phyloP scores from a whole-genome alignment of 1,140 invertebrate species.

The Trichonephila inaurata region DNA sequence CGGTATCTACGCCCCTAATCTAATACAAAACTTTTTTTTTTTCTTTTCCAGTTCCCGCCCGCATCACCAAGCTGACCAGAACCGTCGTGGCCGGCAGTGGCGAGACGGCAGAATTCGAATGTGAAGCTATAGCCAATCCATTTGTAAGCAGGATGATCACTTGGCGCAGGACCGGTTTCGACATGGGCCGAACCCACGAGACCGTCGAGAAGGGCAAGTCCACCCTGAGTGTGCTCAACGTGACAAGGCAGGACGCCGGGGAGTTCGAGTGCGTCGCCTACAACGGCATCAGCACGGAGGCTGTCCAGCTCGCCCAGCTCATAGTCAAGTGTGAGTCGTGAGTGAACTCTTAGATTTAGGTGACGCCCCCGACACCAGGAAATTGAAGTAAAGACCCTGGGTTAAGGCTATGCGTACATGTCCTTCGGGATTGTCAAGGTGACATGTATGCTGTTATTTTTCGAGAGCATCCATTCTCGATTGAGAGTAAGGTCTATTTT shows the following conservation, averaged over 20 bases:
- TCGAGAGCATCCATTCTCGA: too few species aligned
- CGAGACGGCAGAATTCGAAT: slow-evolving; percentile 91
- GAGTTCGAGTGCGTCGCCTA: slow-evolving; percentile 94
- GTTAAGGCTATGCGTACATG: too few species aligned
- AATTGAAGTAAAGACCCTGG: too few species aligned
- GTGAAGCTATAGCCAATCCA: slow-evolving; percentile 93
- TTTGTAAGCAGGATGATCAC: slow-evolving; percentile 89
- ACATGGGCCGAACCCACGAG: slow-evolving; percentile 77
- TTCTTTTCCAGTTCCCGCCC: slow-evolving; percentile 87
- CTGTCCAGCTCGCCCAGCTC: slow-evolving; percentile 83
- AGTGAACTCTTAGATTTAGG: not conserved
- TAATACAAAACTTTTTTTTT: too few species aligned
- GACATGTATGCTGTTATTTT: too few species aligned
- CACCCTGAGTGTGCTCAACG: slow-evolving; percentile 88
- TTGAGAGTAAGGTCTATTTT: too few species aligned
- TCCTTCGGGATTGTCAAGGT: too few species aligned
- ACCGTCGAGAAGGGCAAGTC: slow-evolving; percentile 85
- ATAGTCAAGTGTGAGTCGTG: slow-evolving; percentile 86
- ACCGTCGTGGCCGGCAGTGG: slow-evolving; percentile 88
- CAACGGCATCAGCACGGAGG: slow-evolving; percentile 92
- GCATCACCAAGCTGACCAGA: slow-evolving; percentile 88
- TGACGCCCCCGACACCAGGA: too few species aligned
- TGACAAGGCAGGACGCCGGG: slow-evolving; percentile 91
- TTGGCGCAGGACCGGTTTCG: slow-evolving; percentile 86
- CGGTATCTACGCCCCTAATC: too few species aligned